phyloP scores from a whole-genome alignment of 2,888 invertebrate genomes.

The Odiellus spinosus region DNA sequence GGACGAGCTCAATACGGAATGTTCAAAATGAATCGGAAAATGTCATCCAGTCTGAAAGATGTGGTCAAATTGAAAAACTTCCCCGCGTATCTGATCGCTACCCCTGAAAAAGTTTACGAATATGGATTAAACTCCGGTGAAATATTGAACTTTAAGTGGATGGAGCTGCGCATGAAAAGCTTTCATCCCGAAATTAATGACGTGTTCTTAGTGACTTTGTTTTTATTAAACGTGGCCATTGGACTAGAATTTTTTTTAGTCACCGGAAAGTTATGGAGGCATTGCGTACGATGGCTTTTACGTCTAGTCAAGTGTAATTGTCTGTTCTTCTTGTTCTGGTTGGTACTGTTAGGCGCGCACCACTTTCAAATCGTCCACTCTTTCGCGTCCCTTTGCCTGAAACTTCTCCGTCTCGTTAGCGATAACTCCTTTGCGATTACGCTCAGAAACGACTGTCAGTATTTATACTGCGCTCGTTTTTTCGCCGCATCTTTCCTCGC shows the following conservation, averaged over 20 bases:
- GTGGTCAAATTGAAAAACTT: slow-evolving; percentile 9
- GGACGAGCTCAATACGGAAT: slow-evolving; percentile 36
- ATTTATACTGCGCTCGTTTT: slow-evolving; percentile 20
- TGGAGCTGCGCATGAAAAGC: slow-evolving; percentile 33
- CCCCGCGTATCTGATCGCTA: slow-evolving; percentile 32
- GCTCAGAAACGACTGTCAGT: slow-evolving; percentile 23
- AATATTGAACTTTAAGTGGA: slow-evolving; percentile 30
- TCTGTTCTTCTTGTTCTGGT: slow-evolving; percentile 32
- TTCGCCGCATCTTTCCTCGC: slow-evolving; percentile 25
- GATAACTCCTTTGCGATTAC: slow-evolving; percentile 26
- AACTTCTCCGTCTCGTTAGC: slow-evolving; percentile 26
- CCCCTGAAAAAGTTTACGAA: slow-evolving; percentile 29
- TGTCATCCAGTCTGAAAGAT: slow-evolving; percentile 1
- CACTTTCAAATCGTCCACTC: slow-evolving; percentile 29
- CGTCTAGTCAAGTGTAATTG: slow-evolving; percentile 34
- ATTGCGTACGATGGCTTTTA: slow-evolving; percentile 27
- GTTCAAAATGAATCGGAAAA: slow-evolving; percentile 18
- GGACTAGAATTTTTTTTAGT: slow-evolving; percentile 32
- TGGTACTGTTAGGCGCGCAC: slow-evolving; percentile 32
- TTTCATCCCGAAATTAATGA: slow-evolving; percentile 38
- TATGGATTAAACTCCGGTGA: slow-evolving; percentile 33
- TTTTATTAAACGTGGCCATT: slow-evolving; percentile 33
- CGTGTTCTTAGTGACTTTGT: slow-evolving; percentile 34
- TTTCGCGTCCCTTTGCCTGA: slow-evolving; percentile 26
- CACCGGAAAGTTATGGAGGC: slow-evolving; percentile 29